phyloP scores from a whole-genome alignment of 1,140 invertebrate species.

The Bombus superbus region DNA sequence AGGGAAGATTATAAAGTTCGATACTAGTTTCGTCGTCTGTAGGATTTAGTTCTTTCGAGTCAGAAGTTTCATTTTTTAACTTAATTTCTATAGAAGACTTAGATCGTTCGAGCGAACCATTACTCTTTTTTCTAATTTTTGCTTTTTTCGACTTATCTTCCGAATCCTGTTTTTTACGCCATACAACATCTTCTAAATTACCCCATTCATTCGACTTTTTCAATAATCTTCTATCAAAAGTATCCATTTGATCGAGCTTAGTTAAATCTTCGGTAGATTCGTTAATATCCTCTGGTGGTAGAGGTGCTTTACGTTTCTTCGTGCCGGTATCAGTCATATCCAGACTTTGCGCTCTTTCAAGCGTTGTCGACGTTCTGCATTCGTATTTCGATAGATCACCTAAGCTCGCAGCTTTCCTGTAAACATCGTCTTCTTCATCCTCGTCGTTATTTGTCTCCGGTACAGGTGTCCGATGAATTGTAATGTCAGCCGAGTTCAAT shows the following conservation, averaged over 20 bases:
- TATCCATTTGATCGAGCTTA: conserved; percentile 86
- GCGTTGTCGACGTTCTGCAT: conserved; percentile 83
- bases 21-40: conserved; percentile 63
- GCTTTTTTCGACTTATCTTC: conserved; percentile 44
- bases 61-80: conserved; percentile 58
- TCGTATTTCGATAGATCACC: conserved; percentile 91
- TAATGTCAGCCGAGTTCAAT: conserved; percentile 88
- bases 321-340: conserved; percentile 89
- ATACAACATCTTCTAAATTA: conserved; percentile 89
- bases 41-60: conserved; percentile 16
- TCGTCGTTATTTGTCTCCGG: conserved; percentile 83
- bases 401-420: conserved; percentile 90
- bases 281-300: conserved; percentile 83
- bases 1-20: conserved; percentile 75
- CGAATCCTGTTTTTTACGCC: conserved; percentile 74
- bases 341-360: conserved; percentile 92
- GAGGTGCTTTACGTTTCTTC: conserved; percentile 87
- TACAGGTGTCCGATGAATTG: conserved; percentile 87
- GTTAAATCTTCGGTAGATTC: conserved; percentile 85
- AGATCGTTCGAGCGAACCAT: conserved; percentile 72
- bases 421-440: conserved; percentile 85
- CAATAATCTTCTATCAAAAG: conserved; percentile 86
- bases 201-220: conserved; percentile 90
- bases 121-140: conserved; percentile 66
- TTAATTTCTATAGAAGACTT: conserved; percentile 76